phyloP scores from a whole-genome alignment of 2,113 vertebrate genomes.

The Barnardius zonarius region DNA sequence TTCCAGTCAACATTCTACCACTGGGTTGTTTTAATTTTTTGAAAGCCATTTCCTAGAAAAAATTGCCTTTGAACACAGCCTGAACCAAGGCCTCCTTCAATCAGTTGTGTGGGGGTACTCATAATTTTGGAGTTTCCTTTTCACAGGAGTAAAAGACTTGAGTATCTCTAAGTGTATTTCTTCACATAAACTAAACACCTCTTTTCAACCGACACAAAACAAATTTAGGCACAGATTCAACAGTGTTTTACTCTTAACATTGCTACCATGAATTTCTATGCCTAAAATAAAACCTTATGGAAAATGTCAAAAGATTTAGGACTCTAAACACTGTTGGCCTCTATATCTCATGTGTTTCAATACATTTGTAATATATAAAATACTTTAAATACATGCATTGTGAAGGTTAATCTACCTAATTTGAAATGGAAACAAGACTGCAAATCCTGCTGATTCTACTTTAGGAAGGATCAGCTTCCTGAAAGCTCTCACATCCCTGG shows the following conservation, averaged over 20 bases:
- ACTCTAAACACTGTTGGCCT: not conserved
- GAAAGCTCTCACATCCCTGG: not conserved
- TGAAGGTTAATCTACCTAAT: not conserved
- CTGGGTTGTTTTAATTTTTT: not conserved
- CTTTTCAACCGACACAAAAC: not conserved
- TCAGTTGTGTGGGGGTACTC: not conserved
- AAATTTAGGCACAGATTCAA: not conserved
- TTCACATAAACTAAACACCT: not conserved
- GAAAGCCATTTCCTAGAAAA: not conserved
- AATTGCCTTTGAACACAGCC: not conserved
- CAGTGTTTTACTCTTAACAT: not conserved
- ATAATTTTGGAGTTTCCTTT: not conserved
- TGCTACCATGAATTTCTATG: not conserved
- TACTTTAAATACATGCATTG: not conserved
- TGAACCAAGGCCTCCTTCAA: not conserved
- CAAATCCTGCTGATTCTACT: not conserved
- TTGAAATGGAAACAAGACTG: not conserved
- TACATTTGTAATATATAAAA: not conserved
- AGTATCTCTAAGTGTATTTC: not conserved
- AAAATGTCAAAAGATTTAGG: not conserved
- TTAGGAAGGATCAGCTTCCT: not conserved
- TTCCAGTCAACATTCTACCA: not conserved
- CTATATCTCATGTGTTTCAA: not conserved
- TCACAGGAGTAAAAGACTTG: not conserved
- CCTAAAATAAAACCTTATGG: not conserved